Percentiles rank a stretch among this genome's conserved stretches.
These are phyloP conservation scores for Entelurus aequoreus DNA, from an alignment of 2,113 vertebrate species.

Conservation along the genomic window DNA sequence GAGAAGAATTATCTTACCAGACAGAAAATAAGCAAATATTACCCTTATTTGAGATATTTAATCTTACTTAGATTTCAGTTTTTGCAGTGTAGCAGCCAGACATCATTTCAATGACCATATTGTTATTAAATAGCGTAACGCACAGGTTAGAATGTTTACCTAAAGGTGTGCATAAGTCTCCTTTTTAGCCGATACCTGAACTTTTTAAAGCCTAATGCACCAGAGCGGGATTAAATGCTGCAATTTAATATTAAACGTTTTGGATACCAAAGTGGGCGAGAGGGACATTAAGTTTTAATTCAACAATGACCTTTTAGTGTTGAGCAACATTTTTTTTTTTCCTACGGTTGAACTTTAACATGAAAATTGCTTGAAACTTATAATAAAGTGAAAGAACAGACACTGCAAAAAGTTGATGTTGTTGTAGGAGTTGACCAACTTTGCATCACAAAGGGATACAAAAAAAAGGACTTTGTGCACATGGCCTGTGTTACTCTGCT, in stretches of 20 bases:
- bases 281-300: conserved; percentile 5
- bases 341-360: background rate
- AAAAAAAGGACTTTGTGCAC: no score
- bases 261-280: background rate
- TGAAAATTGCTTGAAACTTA: conserved; percentile 10
- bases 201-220: background rate
- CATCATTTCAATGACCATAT: conserved; percentile 10
- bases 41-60: no score
- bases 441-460: no score
- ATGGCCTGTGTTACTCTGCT: no score
- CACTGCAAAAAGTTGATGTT: background rate
- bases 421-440: background rate
- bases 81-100: conserved; percentile 2
- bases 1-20: no score
- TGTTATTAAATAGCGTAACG: conserved; percentile 4
- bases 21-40: no score
- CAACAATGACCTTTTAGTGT: conserved; percentile 1
- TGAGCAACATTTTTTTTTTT: background rate
- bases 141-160: conserved; percentile 1
- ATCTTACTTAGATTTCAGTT: no score
- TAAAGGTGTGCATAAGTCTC: conserved; percentile 3
- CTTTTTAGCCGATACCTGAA: background rate
- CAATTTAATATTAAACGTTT: background rate
- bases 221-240: background rate
- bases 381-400: background rate